Conservation (phyloP, 2,113 vertebrate genomes). For the Caracal caracal region DNA sequence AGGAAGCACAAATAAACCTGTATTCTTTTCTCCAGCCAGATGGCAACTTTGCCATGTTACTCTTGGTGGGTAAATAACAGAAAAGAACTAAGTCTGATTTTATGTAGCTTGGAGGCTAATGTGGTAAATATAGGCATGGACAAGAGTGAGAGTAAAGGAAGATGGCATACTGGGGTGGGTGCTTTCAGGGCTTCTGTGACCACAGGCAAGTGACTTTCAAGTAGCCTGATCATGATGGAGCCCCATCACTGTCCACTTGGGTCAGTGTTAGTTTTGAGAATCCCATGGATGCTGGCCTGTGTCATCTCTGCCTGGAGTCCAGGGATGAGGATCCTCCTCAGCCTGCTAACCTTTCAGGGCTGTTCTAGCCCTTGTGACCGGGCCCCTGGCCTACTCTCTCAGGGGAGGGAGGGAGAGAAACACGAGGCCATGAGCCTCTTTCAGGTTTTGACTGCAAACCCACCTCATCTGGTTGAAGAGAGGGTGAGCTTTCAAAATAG, state of each 20-base stretch:
- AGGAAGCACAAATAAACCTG: neutral
- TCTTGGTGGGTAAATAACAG: constrained; percentile 15
- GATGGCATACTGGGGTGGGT: neutral
- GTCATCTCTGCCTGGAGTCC: neutral
- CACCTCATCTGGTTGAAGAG: neutral
- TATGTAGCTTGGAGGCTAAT: neutral
- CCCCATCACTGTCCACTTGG: accelerated
- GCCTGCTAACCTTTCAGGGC: neutral
- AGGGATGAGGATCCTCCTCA: neutral
- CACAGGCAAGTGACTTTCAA: neutral
- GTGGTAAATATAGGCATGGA: neutral
- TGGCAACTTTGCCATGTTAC: constrained; percentile 11
- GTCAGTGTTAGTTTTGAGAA: neutral
- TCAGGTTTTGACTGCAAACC: neutral
- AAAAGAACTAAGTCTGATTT: neutral
- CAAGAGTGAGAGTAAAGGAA: neutral
- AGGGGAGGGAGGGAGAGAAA: neutral
- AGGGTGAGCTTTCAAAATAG: neutral
- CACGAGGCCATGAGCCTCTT: neutral
- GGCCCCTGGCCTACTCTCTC: neutral
- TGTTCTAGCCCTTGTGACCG: neutral
- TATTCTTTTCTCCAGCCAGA: neutral
- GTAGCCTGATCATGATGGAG: neutral
- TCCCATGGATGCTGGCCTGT: neutral
- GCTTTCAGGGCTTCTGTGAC: neutral